Evolutionary conservation across 2,113 vertebrate genomes (phyloP).

Genomic region (Aphyosemion australe): DNA sequence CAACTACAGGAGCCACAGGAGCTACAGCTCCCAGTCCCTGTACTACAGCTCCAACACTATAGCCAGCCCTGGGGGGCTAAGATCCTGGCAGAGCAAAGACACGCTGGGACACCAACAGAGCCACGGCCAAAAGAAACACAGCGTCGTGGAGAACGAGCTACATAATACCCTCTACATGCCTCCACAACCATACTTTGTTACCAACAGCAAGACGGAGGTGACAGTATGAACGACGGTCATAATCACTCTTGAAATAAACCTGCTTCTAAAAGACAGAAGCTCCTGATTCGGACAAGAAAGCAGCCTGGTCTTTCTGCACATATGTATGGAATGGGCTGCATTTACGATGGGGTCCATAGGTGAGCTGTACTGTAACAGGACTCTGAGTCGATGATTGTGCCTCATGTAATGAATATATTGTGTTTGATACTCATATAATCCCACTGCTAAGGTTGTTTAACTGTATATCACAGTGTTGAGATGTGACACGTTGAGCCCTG

Average conservation of each 20-base stretch:
- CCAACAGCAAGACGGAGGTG: conserved; percentile 99
- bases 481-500: conserved; percentile 10
- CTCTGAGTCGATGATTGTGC: conserved; percentile 7
- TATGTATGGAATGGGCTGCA: conserved; percentile 36
- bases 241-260: conserved; percentile 18
- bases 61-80: conserved; percentile 59
- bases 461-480: conserved; percentile 28
- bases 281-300: conserved; percentile 2
- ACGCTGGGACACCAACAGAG: conserved; percentile 80
- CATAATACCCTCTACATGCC: conserved; percentile 86
- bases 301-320: conserved; percentile 33
- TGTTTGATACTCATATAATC: conserved; percentile 43
- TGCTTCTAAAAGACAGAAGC: conserved; percentile 1
- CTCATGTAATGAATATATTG: conserved; percentile 23
- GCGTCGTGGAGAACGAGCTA: conserved; percentile 84
- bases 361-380: conserved; percentile 10
- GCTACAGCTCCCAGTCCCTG: conserved; percentile 80
- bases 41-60: conserved; percentile 77
- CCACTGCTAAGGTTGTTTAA: conserved; percentile 32
- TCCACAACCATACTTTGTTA: conserved; percentile 95
- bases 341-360: conserved; percentile 7
- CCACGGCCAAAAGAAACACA: conserved; percentile 84
- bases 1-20: conserved; percentile 82
- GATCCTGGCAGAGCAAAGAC: conserved; percentile 88
- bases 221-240: conserved; percentile 83